Percentiles rank a stretch among this genome's conserved stretches.
phyloP scores from a whole-genome alignment of 2,888 invertebrate species.

The Cheilosia urbana region DNA sequence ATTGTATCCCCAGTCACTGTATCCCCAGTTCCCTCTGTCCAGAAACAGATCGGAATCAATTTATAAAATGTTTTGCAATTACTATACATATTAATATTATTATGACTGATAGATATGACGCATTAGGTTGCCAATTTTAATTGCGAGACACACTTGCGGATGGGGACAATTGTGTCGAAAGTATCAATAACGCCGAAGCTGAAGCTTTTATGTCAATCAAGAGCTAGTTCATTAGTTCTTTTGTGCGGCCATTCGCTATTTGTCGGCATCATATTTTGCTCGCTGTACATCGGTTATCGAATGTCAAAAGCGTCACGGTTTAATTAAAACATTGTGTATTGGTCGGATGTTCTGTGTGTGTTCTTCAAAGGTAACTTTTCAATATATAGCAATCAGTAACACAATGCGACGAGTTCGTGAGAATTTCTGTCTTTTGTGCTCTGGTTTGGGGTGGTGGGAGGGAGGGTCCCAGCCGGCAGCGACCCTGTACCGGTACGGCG shows the following conservation, averaged over 20 bases:
- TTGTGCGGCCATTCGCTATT: neutral
- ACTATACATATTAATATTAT: slow-evolving; percentile 1
- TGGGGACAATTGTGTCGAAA: slow-evolving; percentile 35
- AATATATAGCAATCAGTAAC: slow-evolving; percentile 26
- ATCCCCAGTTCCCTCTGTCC: neutral
- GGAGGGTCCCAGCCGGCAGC: neutral
- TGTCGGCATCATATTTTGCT: neutral
- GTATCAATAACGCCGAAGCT: slow-evolving; percentile 56
- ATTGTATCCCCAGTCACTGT: slow-evolving; percentile 33
- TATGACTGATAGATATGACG: slow-evolving; percentile 45
- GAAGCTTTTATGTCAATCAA: slow-evolving; percentile 41
- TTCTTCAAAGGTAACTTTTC: slow-evolving; percentile 3
- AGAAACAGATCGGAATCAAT: slow-evolving; percentile 24
- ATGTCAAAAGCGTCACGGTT: slow-evolving; percentile 28
- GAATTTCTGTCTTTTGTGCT: slow-evolving; percentile 30
- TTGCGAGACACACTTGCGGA: slow-evolving; percentile 40
- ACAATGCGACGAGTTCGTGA: slow-evolving; percentile 23
- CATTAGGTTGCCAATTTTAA: slow-evolving; percentile 57
- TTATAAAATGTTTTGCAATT: slow-evolving; percentile 48
- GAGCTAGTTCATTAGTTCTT: slow-evolving; percentile 10
- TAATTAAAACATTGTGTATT: slow-evolving; percentile 43
- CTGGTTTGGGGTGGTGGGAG: too few species aligned
- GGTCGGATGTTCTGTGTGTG: slow-evolving; percentile 38
- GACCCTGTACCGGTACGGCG: neutral
- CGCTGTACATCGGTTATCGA: neutral